A percentile compares a stretch with the other conserved stretches of the same genome.
Evolutionary conservation across 2,888 invertebrate species (phyloP).

Genomic region (Rhyacophila evoluta): DNA sequence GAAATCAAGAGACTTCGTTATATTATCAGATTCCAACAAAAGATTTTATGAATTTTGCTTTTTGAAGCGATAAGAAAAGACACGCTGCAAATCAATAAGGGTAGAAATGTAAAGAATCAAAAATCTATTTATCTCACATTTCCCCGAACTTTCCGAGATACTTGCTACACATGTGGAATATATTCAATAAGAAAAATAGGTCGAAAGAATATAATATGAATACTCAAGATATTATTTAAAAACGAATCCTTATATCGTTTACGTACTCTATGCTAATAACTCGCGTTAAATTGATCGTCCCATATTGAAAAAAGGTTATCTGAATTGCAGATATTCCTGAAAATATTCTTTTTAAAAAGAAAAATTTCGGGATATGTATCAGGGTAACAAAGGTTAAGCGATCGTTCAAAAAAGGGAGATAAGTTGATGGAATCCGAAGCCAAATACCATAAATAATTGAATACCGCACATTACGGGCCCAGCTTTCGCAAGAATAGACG

Average conservation of each 20-base stretch:
- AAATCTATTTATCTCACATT: background rate
- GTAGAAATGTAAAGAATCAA: background rate
- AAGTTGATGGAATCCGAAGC: conserved; percentile 12
- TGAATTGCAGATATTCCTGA: background rate
- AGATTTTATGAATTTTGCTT: no score
- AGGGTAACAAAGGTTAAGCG: conserved; percentile 22
- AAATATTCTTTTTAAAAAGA: conserved; percentile 12
- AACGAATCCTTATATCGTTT: background rate
- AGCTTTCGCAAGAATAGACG: background rate
- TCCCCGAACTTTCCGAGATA: background rate
- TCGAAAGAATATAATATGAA: background rate
- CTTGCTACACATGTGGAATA: background rate
- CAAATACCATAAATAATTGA: conserved; percentile 17
- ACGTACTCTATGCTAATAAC: background rate
- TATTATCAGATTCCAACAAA: no score
- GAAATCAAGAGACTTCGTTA: no score
- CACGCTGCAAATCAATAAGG: background rate
- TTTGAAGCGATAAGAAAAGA: background rate
- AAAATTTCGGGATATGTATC: conserved; percentile 13
- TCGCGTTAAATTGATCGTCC: conserved; percentile 11
- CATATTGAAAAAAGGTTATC: conserved; percentile 17
- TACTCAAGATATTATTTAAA: background rate
- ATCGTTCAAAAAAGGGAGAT: background rate
- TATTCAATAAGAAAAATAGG: background rate
- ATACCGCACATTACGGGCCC: conserved; percentile 9